Base-by-base conservation (phyloP, 2,888 invertebrate species). In the Acanthosepion pharaonis region DNA sequence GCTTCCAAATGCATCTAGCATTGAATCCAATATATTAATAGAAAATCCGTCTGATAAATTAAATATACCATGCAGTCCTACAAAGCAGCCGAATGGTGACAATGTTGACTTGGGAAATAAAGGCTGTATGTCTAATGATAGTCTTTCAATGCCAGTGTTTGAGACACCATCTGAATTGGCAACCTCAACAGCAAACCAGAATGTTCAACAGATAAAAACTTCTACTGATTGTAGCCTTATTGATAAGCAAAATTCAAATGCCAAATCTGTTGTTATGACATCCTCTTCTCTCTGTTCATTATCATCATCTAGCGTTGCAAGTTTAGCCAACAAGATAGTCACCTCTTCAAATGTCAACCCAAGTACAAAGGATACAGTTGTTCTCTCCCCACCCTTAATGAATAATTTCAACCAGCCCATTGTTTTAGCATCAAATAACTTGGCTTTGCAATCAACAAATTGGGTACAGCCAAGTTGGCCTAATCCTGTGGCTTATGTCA, bases 391-490 rank as follows among this genome's bases (percentile, higher is more conserved):
- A n/a, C n/a, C 78, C 15, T 11, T 78, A 33, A 78, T 15, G 11
- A 78, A 9, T 78, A 78, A 78, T 78, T 11, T 8, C n/a, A 78
- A 78, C 5, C n/a, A 11, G 15, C 78, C 78, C n/a, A 18, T 78
- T 18, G 11, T 78, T 0, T 78, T 78, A 33, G 33, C n/a, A 15
- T n/a, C 78, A 78, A 78, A 11, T 78, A 78, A 78, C 8, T 78
- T n/a, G 6, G n/a, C 15, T 78, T 78, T 78, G 78, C 78, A 78
- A 78, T 18, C 78, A 33, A 78, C 78, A 33, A n/a, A 78, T n/a
- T 78, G 78, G n/a, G 78, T n/a, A n/a, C 78, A 78, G n/a, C n/a
- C 78, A 78, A 78, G 11, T 78, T 78, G n/a, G 78, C 78, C 78
- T 11, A 78, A 78, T 78, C n/a, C 78, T n/a, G 78, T 78, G n/a